Evolutionary conservation across 2,113 vertebrate species (phyloP).

Genomic region (Uria aalge): DNA sequence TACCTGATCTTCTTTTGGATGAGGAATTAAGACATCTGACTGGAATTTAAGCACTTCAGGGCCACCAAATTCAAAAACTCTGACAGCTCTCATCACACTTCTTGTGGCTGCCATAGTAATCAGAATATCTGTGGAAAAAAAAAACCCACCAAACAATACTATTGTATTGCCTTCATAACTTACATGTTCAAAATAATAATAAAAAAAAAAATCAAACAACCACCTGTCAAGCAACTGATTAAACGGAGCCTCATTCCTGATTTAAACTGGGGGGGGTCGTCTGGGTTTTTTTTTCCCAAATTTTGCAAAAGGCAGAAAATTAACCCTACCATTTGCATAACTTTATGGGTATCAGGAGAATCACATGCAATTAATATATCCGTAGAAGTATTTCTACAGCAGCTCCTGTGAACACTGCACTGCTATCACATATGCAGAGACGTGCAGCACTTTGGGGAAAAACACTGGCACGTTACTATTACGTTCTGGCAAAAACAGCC

Average conservation of each 20-base stretch:
- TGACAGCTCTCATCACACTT: constrained; percentile 86
- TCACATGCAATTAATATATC: background rate
- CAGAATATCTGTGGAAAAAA: background rate
- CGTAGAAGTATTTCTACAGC: background rate
- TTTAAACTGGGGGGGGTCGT: background rate
- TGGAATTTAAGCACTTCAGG: constrained; percentile 84
- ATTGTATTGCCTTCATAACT: background rate
- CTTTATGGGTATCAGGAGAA: background rate
- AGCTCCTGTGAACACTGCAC: background rate
- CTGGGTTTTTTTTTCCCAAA: background rate
- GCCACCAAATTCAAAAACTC: constrained; percentile 87
- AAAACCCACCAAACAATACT: background rate
- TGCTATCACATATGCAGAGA: background rate
- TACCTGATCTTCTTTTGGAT: constrained; percentile 82
- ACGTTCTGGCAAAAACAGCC: fast-evolving
- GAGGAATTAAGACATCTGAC: constrained; percentile 76
- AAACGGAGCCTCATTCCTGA: background rate
- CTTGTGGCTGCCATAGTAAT: constrained; percentile 74
- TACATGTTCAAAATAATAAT: background rate
- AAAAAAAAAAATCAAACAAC: background rate
- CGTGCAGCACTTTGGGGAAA: background rate
- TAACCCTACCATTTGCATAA: background rate
- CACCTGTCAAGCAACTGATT: background rate
- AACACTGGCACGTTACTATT: background rate
- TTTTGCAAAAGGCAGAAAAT: constrained; percentile 9